A percentile compares a stretch with the other conserved stretches of the same genome.
Conservation (phyloP, 2,113 vertebrate genomes). For the Tragulus kanchil region DNA sequence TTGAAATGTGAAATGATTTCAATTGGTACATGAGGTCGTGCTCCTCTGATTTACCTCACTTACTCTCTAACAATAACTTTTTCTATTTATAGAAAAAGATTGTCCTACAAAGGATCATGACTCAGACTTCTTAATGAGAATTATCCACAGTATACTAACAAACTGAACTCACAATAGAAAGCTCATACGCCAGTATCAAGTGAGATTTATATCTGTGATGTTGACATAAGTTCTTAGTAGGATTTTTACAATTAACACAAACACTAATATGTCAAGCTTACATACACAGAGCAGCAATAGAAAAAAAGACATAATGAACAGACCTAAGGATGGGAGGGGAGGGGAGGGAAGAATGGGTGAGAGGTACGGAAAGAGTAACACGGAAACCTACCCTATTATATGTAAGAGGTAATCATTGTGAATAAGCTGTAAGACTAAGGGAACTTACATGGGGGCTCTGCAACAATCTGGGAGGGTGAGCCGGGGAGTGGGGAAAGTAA, state of each 20-base stretch:
- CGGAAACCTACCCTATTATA: no score
- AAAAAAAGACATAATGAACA: no score
- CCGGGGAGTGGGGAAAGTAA: no score
- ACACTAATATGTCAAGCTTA: slow-evolving; percentile 1
- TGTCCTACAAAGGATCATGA: slow-evolving; percentile 8
- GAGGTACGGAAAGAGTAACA: no score
- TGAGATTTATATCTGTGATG: not conserved
- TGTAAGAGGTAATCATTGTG: no score
- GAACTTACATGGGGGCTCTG: no score
- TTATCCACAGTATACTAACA: not conserved
- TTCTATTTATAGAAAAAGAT: not conserved
- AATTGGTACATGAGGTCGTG: not conserved
- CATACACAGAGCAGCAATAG: no score
- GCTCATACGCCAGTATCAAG: not conserved
- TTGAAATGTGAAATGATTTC: slow-evolving; percentile 44
- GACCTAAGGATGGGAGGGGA: no score
- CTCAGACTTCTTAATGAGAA: no score
- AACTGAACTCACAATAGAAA: not conserved
- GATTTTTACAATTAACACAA: not conserved
- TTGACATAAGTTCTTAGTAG: not conserved
- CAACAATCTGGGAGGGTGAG: no score
- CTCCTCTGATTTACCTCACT: slow-evolving; percentile 12
- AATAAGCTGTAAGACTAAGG: no score
- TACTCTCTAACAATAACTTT: not conserved
- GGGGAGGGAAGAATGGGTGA: no score